Percentiles rank a stretch among this genome's conserved stretches.
phyloP scores from a whole-genome alignment of 2,888 invertebrate genomes.

The Chelonus formosanus region DNA sequence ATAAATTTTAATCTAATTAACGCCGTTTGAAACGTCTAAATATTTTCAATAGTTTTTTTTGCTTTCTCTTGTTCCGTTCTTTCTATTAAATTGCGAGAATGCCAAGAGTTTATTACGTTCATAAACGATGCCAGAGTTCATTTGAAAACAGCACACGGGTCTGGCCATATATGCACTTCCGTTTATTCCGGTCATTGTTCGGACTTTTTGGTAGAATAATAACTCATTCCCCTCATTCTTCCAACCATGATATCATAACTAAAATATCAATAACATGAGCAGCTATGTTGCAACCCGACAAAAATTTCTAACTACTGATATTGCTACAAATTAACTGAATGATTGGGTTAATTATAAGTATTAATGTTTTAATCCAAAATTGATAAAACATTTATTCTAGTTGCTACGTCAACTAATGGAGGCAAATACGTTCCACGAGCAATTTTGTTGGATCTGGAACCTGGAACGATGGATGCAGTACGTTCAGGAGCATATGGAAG shows the following conservation, averaged over 20 bases:
- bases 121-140: conserved; percentile 26
- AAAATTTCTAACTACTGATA: too few relatives aligned
- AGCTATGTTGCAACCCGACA: too few relatives aligned
- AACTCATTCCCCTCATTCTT: too few relatives aligned
- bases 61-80: too few relatives aligned
- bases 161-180: conserved; percentile 36
- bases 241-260: conserved; percentile 3
- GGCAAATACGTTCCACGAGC: conserved; percentile 75
- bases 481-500: conserved; percentile 73
- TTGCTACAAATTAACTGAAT: too few relatives aligned
- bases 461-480: conserved; percentile 77
- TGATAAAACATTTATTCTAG: conserved; percentile 58
- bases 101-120: conserved; percentile 1
- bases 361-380: too few relatives aligned
- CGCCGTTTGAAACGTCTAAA: too few relatives aligned
- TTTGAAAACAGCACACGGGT: conserved; percentile 31
- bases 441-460: conserved; percentile 74
- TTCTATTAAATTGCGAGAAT: background rate
- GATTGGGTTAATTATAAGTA: too few relatives aligned
- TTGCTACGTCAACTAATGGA: conserved; percentile 71
- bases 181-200: conserved; percentile 31
- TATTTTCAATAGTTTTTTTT: too few relatives aligned
- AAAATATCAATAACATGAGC: conserved; percentile 1
- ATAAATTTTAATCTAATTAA: too few relatives aligned
- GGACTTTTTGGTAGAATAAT: conserved; percentile 17